Base-by-base conservation (phyloP, 2,797 vertebrate genomes). In the Danio choprae region DNA sequence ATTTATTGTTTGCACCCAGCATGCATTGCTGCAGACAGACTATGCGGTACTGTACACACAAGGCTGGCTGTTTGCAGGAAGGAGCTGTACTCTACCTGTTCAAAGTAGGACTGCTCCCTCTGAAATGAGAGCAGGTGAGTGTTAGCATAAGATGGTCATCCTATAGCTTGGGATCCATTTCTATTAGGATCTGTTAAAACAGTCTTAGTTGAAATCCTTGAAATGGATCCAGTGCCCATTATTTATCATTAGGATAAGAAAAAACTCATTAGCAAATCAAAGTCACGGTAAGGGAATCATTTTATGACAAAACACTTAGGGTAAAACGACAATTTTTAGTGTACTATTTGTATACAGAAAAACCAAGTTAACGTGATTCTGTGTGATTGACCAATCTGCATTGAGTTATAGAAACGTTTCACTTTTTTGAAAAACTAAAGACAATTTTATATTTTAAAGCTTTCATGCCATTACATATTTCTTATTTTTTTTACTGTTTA, bases 71-170 rank as follows among this genome's bases (percentile, higher is more conserved):
- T 85, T 82, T 87, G 69, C 65, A 81, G 89, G 86, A 91, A 93
- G 91, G 87, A 91, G 87, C 87, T 88, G 82, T 92, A 92, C 91
- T 92, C 93, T 93, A 95, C 94, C 95, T 95, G 94, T 90, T 94
- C 89, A 94, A 89, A 90, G 93, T 90, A 89, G 91, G 90, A 87
- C 90, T 93, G 91, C 88, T 91, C 87, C 90, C 92, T 95, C 96
- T 96, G 94, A 93, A 95, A 95, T 92, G 90, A 94, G 91, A 95
- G 85, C 77, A 93, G 85, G 88, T 88, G 86, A 89, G 86, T 83
- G 90, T 94, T 90, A 94, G 91, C 86, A 88, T 73, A 53, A 86
- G 79, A 77, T 78, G 65, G 73, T 84, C 76, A 90, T 84, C 80
- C 40, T 59, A 59, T 62, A 53, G 85, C 51, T 62, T 36, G 11